phyloP scores from a whole-genome alignment of 1,140 invertebrate species.

The Ostrea edulis region DNA sequence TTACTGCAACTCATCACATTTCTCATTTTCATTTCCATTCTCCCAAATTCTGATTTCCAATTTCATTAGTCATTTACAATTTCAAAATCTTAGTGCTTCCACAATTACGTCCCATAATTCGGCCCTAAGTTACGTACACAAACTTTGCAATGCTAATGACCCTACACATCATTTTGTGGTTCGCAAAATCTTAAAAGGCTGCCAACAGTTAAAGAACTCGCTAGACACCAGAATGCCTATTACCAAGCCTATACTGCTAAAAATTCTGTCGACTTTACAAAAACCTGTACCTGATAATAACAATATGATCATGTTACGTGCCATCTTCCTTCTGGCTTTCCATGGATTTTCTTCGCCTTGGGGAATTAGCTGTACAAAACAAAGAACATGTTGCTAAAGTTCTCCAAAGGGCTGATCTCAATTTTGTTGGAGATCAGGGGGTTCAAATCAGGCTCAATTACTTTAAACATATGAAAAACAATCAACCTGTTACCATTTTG shows the following conservation, averaged over 20 bases:
- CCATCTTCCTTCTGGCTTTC: constrained; percentile 43
- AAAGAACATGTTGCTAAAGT: neutral
- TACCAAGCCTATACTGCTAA: constrained; percentile 6
- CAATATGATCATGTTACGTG: neutral
- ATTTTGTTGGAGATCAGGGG: neutral
- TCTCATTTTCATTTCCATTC: neutral
- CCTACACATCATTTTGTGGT: constrained; percentile 39
- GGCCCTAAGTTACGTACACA: constrained; percentile 53
- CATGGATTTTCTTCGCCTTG: constrained; percentile 41
- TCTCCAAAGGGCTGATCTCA: neutral
- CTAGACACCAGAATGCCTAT: constrained; percentile 45
- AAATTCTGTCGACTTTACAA: constrained; percentile 9
- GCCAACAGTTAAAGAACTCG: neutral
- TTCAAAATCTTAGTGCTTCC: neutral
- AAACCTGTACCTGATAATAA: neutral
- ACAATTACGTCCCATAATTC: constrained; percentile 50
- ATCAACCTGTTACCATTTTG: constrained; percentile 8
- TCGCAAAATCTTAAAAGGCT: constrained; percentile 44
- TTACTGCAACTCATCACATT: neutral
- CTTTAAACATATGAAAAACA: constrained; percentile 24
- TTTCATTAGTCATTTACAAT: constrained; percentile 32
- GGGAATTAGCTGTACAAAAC: constrained; percentile 26
- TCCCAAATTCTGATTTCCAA: no score
- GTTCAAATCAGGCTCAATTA: neutral
- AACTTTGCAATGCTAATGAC: constrained; percentile 36